phyloP scores from a whole-genome alignment of 1,140 invertebrate genomes.

The Rhizoglyphus robini region DNA sequence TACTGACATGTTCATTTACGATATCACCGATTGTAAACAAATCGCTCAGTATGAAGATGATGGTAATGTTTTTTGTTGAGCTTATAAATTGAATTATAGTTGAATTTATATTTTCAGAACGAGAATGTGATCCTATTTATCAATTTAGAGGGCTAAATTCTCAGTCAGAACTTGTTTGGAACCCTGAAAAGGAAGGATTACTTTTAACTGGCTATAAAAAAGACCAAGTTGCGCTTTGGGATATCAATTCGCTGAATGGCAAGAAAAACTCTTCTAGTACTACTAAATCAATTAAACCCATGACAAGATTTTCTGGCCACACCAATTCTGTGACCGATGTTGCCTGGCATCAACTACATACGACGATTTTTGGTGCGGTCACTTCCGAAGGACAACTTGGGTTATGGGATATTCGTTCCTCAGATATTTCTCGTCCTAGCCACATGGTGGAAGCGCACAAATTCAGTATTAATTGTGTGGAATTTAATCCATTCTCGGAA shows the following conservation, averaged over 20 bases:
- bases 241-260: conserved; percentile 55
- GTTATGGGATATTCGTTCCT: conserved; percentile 98
- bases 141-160: conserved; percentile 73
- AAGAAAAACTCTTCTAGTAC: conserved; percentile 43
- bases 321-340: conserved; percentile 97
- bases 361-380: conserved; percentile 95
- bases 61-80: conserved; percentile 19
- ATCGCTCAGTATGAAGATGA: conserved; percentile 93
- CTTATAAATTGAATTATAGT: background rate
- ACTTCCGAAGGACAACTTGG: conserved; percentile 98
- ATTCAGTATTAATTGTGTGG: conserved; percentile 96
- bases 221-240: conserved; percentile 97
- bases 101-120: conserved; percentile 47
- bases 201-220: conserved; percentile 93
- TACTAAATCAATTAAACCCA: conserved; percentile 86
- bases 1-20: conserved; percentile 96
- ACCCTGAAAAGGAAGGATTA: conserved; percentile 94
- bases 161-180: conserved; percentile 97
- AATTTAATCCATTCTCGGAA: conserved; percentile 98
- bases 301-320: conserved; percentile 87
- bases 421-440: conserved; percentile 89
- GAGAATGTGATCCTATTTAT: conserved; percentile 76
- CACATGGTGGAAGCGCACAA: conserved; percentile 98
- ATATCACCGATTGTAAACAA: conserved; percentile 98
- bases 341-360: conserved; percentile 95